Percentiles rank a stretch among this genome's conserved stretches.
Conservation (phyloP, 2,797 vertebrate genomes). For the Taeniopygia guttata region DNA sequence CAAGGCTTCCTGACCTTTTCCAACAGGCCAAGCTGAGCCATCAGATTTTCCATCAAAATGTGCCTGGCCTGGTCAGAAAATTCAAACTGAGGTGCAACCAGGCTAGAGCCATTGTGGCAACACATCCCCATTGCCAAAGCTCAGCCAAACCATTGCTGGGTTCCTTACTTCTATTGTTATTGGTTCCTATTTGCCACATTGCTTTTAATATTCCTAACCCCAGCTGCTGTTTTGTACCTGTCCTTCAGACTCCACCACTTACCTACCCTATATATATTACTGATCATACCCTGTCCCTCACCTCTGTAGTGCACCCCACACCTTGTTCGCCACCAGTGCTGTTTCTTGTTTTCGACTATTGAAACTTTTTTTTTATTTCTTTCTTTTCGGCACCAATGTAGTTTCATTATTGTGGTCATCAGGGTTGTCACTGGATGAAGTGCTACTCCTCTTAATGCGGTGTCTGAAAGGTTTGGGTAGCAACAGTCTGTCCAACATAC, state of each 20-base stretch:
- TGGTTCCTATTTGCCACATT: neutral
- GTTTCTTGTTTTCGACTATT: neutral
- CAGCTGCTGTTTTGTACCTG: neutral
- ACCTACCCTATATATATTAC: neutral
- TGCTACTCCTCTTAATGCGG: too few relatives aligned
- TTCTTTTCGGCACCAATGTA: neutral
- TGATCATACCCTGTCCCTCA: neutral
- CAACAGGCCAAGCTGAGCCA: too few relatives aligned
- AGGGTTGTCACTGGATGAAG: neutral
- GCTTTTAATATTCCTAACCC: neutral
- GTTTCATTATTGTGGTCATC: too few relatives aligned
- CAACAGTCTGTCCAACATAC: neutral
- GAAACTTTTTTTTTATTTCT: neutral
- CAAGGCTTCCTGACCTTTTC: too few relatives aligned
- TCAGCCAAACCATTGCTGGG: too few relatives aligned
- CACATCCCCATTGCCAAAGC: too few relatives aligned
- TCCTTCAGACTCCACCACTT: neutral
- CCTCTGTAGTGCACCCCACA: neutral
- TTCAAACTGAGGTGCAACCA: too few relatives aligned
- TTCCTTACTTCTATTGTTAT: neutral
- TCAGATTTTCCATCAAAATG: too few relatives aligned
- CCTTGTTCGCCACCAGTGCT: neutral
- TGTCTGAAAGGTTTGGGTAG: neutral
- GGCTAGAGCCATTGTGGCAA: too few relatives aligned
- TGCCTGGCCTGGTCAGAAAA: too few relatives aligned